Base-by-base conservation (phyloP, 2,797 vertebrate genomes). In the Luscinia luscinia region DNA sequence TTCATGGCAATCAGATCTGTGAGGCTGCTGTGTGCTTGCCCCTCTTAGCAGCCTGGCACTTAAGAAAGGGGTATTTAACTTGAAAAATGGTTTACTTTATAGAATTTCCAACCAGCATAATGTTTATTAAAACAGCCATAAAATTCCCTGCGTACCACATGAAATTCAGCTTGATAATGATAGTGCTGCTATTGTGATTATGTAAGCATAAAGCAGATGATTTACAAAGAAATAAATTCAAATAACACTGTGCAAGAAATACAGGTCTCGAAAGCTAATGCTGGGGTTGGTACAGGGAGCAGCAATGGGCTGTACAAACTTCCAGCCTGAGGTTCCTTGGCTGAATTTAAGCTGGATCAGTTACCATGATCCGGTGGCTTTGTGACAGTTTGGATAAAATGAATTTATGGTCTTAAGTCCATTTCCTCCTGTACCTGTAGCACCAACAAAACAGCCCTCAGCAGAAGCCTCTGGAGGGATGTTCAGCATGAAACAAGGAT, bases 121-220 rank as follows among this genome's bases (percentile, higher is more conserved):
- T 93, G 72, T 87, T 90, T 94, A 92, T 93, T 95, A 95, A 83
- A 93, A 75, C 36, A 93, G n/a, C 46, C 51, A 32, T 93, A 83
- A 92, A 94, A 92, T 91, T 93, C 72, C 41, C 41, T 22, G 38
- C 0, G 0, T 94, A 74, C 54, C 27, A 41, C 49, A 30, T 87
- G 75, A 91, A 94, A 90, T 95, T 93, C 87, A 89, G 49, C 78
- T 90, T 82, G 77, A 34, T 95, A 83, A 74, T 77, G 75, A 45
- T 83, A 83, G 64, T 13, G 54, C 54, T 95, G 64, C 87, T 85
- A 3, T 83, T 95, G 81, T 66, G 81, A 83, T 92, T 75, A 40
- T 93, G 24, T 83, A 93, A 89, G 49, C 68, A 95, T 52, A 51
- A 83, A 92, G 86, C 64, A 74, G 61, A 67, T 92, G 87, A 95